Base-by-base conservation (phyloP, 1,140 invertebrate genomes). In the Cylas formicarius region DNA sequence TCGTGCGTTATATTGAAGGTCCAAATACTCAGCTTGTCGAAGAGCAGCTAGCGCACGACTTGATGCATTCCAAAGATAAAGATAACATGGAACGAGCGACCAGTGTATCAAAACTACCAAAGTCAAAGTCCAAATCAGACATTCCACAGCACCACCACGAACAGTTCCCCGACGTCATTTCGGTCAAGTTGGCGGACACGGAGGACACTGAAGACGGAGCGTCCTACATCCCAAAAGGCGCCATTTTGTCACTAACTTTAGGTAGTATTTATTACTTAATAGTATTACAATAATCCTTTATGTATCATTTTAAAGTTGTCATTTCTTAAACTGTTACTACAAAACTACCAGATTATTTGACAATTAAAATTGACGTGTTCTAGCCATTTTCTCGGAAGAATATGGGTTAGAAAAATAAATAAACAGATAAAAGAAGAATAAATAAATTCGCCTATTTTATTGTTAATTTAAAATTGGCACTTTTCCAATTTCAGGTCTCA, bases 211-310 rank as follows among this genome's bases (percentile, higher is more conserved):
- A 76, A 50, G 80, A 83, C 54, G 77, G 77, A 3, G 69, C 78
- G 37, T 72, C 75, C 44, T 74, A 77, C 52, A 75, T 71, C 35
- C 84, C 84, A 7, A 78, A 75, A 43, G 88, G 89, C 26, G 90
- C 90, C 1, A 79, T 93, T 11, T 74, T 94, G 53, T 87, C 90
- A 0, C 70, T 94, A 26, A 81, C 84, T 8, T 68, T 90, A 52
- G 80, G 78, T 80, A 64, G 41, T n/a, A n/a, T n/a, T n/a, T n/a
- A n/a, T n/a, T n/a, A n/a, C 32, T 43, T 26, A 19, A 26, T 27
- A 2, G 10, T 48, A 46, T 50, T 26, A n/a, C 14, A n/a, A 14
- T n/a, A n/a, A n/a, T n/a, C n/a, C n/a, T n/a, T n/a, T n/a, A n/a
- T n/a, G n/a, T n/a, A n/a, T n/a, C n/a, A n/a, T n/a, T n/a, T n/a